Base-by-base conservation (phyloP, 2,797 vertebrate species). In the Acrossocheilus wenchowensis region DNA sequence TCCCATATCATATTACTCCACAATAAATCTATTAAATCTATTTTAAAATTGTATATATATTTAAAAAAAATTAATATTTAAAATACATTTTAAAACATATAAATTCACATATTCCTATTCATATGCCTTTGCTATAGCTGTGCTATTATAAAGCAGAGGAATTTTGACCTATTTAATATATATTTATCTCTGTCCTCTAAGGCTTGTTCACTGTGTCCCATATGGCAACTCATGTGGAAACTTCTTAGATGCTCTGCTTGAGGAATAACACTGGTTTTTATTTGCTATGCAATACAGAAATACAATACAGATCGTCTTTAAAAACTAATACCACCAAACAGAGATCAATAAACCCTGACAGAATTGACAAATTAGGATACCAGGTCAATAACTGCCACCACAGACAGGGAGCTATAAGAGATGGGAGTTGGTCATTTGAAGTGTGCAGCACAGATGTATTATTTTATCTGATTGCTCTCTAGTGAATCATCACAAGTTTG, bases 211-310 rank as follows among this genome's bases (percentile, higher is more conserved):
- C 52, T 12, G 64, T 86, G 90, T 73, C 87, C 88, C 86, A 91
- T 72, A 87, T 87, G 86, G 30, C 83, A 74, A 89, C 78, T 89
- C 89, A 89, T 80, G 88, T 75, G 14, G 83, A 89, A 89, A 83
- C n/a, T 17, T 52, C 80, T 73, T 85, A 41, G 82, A 68, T 45
- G 34, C 60, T 50, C 54, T 41, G 14, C 68, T 36, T 23, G 21
- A 72, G 39, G 30, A 81, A 34, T 45, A 52, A 52, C 2, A 36
- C 30, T 10, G 23, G 4, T 30, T 45, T 45, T 45, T 45, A 30
- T 64, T 26, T 64, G 11, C 11, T 64, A 14, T 30, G 60, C n/a
- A 64, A 64, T 64, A 64, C 60, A 62, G 4, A 62, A 62, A 62
- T 26, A 11, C 60, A 62, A 2, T n/a, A 54, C 7, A 8, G 54